phyloP scores from a whole-genome alignment of 2,888 invertebrate species.

The Reticulitermes lucifugus region DNA sequence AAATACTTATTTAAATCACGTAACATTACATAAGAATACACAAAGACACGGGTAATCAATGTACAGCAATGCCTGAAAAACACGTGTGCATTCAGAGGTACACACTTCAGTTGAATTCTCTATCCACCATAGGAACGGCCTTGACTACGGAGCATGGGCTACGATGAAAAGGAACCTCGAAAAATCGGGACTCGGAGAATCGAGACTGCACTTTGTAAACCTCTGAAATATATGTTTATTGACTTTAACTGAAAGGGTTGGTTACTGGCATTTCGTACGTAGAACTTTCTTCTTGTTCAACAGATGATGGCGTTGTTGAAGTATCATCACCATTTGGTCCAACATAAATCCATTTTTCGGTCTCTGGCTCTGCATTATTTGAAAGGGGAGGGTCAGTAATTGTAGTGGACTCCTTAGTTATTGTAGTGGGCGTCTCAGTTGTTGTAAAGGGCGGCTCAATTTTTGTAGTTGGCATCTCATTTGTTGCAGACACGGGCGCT shows the following conservation, averaged over 20 bases:
- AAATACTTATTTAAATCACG: too few species aligned
- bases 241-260: not conserved
- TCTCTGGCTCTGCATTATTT: not conserved
- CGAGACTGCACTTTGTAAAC: not conserved
- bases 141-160: too few species aligned
- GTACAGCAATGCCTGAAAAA: too few species aligned
- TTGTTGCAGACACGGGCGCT: not conserved
- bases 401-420: not conserved
- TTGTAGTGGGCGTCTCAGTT: not conserved
- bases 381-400: not conserved
- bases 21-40: too few species aligned
- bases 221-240: not conserved
- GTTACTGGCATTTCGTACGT: not conserved
- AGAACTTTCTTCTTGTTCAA: not conserved
- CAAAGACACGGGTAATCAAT: too few species aligned
- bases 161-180: too few species aligned
- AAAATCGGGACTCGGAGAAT: too few species aligned
- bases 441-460: not conserved
- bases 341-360: not conserved
- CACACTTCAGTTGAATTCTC: too few species aligned
- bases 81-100: too few species aligned
- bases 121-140: too few species aligned
- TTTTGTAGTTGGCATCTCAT: constrained; percentile 9
- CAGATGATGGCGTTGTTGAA: not conserved
- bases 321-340: not conserved